These are phyloP conservation scores for Motacilla tschutschensis DNA, from an alignment of 2,113 vertebrate genomes.

Conservation along the genomic window DNA sequence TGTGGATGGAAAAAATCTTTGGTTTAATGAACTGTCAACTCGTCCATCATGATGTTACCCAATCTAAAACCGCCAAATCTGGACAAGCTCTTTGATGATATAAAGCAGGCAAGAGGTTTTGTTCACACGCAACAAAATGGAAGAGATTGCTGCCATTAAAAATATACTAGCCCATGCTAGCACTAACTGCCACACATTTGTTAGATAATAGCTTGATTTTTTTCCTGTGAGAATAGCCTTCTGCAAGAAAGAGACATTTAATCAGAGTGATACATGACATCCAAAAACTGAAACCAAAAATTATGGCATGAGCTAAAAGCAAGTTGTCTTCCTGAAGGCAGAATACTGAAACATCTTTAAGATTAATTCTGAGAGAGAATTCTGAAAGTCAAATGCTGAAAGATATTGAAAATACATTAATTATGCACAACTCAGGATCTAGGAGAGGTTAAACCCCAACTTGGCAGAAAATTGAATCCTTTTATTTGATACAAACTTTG, in stretches of 20 bases:
- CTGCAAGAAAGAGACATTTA: conserved; percentile 45
- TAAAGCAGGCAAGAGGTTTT: conserved; percentile 54
- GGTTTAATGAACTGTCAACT: conserved; percentile 67
- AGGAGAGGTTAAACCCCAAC: conserved; percentile 64
- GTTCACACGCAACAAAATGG: conserved; percentile 52
- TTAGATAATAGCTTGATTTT: conserved; percentile 61
- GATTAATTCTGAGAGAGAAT: conserved; percentile 63
- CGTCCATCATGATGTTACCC: conserved; percentile 53
- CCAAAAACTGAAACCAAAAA: conserved; percentile 54
- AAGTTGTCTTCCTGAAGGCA: conserved; percentile 55
- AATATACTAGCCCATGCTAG: conserved; percentile 48
- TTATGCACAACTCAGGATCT: conserved; percentile 59
- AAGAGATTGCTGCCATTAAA: conserved; percentile 59
- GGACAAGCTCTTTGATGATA: conserved; percentile 54
- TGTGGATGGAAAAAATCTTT: conserved; percentile 48
- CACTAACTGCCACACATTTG: conserved; percentile 58
- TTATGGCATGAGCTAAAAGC: conserved; percentile 32
- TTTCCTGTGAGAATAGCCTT: conserved; percentile 43
- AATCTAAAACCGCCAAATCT: conserved; percentile 52
- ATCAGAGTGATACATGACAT: conserved; percentile 65
- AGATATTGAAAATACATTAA: conserved; percentile 67
- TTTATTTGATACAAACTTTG: conserved; percentile 65
- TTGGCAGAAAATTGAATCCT: conserved; percentile 63
- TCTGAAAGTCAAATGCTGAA: conserved; percentile 64
- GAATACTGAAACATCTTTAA: conserved; percentile 59